Percentiles rank a stretch among this genome's conserved stretches.
phyloP scores from a whole-genome alignment of 2,797 vertebrate genomes.

The Poecilia velifera region DNA sequence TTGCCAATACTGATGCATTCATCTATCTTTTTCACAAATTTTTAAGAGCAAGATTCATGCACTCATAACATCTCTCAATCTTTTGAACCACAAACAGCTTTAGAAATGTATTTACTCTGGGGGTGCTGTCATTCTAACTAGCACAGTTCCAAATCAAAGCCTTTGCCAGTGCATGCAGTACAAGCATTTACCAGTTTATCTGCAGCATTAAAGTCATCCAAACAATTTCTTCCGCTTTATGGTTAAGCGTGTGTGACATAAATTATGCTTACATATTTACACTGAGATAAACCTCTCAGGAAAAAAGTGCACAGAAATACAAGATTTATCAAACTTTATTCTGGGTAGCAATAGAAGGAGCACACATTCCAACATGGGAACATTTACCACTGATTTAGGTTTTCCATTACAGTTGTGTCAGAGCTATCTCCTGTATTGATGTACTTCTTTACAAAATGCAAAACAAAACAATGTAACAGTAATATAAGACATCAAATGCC shows the following conservation, averaged over 20 bases:
- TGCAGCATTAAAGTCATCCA: not conserved
- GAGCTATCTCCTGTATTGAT: not conserved
- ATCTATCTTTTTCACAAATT: not conserved
- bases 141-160: conserved; percentile 5
- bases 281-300: not conserved
- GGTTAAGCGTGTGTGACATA: not conserved
- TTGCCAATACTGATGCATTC: conserved; percentile 1
- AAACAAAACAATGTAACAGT: not conserved
- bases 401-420: not conserved
- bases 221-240: not conserved
- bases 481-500: not conserved
- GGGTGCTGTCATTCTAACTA: not conserved
- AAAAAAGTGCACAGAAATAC: not conserved
- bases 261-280: conserved; percentile 1
- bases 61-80: not conserved
- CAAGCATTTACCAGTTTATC: conserved; percentile 10
- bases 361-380: not conserved
- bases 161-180: not conserved
- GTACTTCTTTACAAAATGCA: not conserved
- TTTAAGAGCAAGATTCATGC: conserved; percentile 4
- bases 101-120: not conserved
- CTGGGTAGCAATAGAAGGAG: not conserved
- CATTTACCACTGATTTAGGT: not conserved
- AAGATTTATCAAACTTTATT: not conserved
- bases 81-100: not conserved